A percentile compares a stretch with the other conserved stretches of the same genome.
These are phyloP conservation scores for Notiomystis cincta DNA, from an alignment of 2,113 vertebrate genomes.

Conservation along the genomic window DNA sequence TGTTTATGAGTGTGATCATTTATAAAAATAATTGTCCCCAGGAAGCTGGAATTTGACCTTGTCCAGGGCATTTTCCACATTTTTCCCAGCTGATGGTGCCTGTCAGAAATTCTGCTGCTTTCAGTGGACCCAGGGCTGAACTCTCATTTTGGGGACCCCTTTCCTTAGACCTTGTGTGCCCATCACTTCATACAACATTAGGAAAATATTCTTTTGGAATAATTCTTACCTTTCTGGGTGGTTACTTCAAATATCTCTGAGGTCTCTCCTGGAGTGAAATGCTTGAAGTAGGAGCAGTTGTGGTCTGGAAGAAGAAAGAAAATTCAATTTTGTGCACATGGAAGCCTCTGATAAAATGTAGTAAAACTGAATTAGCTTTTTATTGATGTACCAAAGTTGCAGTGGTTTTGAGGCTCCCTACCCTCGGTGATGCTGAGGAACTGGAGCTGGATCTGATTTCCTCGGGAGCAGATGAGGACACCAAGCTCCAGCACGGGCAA, in stretches of 20 bases:
- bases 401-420: neutral
- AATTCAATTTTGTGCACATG: neutral
- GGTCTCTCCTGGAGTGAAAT: conserved; percentile 88
- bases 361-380: neutral
- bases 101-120: neutral
- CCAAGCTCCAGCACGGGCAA: accelerated
- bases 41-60: neutral
- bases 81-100: neutral
- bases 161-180: neutral
- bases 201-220: neutral
- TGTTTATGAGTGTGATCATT: neutral
- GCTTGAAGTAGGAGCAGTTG: conserved; percentile 92
- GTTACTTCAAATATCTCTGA: conserved; percentile 88
- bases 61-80: neutral
- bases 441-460: neutral
- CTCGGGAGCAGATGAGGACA: neutral
- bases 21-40: neutral
- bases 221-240: conserved; percentile 88
- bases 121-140: neutral
- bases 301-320: conserved; percentile 71
- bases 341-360: neutral
- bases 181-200: neutral
- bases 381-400: neutral
- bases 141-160: neutral
- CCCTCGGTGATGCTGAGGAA: neutral